Evolutionary conservation across 2,888 invertebrate species (phyloP).

Genomic region (Apodemia duryi): DNA sequence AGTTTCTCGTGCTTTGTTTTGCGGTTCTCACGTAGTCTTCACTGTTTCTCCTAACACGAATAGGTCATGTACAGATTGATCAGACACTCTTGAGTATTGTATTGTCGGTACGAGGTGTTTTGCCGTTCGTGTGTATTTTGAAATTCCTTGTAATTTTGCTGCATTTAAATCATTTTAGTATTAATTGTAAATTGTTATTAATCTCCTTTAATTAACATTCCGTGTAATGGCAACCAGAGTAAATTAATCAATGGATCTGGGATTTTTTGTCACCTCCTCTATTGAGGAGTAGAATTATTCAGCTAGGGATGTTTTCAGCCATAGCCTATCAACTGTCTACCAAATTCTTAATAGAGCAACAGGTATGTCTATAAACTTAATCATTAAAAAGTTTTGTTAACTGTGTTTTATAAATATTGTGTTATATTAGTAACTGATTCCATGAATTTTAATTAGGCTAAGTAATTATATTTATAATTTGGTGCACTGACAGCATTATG

Average conservation of each 20-base stretch:
- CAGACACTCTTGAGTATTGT: background rate
- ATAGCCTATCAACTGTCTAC: constrained; percentile 67
- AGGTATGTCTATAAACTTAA: constrained; percentile 39
- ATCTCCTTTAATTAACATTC: background rate
- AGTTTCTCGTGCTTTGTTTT: constrained; percentile 73
- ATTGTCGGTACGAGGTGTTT: background rate
- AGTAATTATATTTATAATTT: too few species aligned
- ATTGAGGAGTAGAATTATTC: constrained; percentile 44
- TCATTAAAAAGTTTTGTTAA: too few species aligned
- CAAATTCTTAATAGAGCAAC: constrained; percentile 64
- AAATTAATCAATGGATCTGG: background rate
- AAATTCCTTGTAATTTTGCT: background rate
- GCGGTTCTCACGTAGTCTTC: constrained; percentile 62
- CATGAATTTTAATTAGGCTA: too few species aligned
- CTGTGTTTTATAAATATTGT: too few species aligned
- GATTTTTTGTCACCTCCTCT: constrained; percentile 41
- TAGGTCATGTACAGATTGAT: constrained; percentile 26
- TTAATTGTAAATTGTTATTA: background rate
- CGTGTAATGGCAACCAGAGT: constrained; percentile 14
- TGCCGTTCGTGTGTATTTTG: background rate
- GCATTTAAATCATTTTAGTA: background rate
- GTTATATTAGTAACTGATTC: too few species aligned
- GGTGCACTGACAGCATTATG: too few species aligned
- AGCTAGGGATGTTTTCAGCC: constrained; percentile 61
- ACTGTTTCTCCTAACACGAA: constrained; percentile 48